Base-by-base conservation (phyloP, 1,140 invertebrate species). In the Scaptomyza hsui region DNA sequence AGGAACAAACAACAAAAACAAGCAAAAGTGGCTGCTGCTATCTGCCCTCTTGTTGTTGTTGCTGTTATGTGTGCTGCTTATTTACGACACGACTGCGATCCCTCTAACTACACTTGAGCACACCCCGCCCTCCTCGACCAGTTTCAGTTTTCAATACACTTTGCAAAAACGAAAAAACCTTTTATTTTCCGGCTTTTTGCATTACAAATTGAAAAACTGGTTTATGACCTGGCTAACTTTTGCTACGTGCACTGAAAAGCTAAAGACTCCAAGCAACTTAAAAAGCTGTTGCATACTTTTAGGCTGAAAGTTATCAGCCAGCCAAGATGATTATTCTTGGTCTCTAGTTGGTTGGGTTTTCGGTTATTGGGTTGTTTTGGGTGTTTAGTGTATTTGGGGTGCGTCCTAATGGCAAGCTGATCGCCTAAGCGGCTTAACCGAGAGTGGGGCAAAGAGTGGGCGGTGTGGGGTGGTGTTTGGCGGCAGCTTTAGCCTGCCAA, bases 161-260 rank as follows among this genome's bases (percentile, higher is more conserved):
- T 85, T 78, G 64, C 63, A 53, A 49, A 42, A 48, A 26, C 35
- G 55, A 56, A 32, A 56, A 32, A 47, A 42, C 59, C 35, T 51
- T 71, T 65, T 39, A 32, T 69, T 21, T 53, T 45, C 19, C 4
- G 15, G n/a, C n/a, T 39, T 49, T 35, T 51, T 75, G 65, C 72
- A 77, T 75, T 62, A 65, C 42, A 78, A 79, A 76, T 76, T 76
- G 73, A 70, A 68, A 75, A 79, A 52, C 73, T 74, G 77, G 77
- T 85, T 85, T 85, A 85, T 85, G 81, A 86, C 77, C 77, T 68
- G 73, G 82, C 81, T 85, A 85, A 85, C 73, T 85, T 85, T 78
- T 44, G 64, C 61, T 86, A 85, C 81, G 81, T 85, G 81, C 77
- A 77, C 42, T 49, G 77, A 64, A 78, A 78, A 78, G 13, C 51